Base-by-base conservation (phyloP, 2,888 invertebrate genomes). In the Dynastes grantii region DNA sequence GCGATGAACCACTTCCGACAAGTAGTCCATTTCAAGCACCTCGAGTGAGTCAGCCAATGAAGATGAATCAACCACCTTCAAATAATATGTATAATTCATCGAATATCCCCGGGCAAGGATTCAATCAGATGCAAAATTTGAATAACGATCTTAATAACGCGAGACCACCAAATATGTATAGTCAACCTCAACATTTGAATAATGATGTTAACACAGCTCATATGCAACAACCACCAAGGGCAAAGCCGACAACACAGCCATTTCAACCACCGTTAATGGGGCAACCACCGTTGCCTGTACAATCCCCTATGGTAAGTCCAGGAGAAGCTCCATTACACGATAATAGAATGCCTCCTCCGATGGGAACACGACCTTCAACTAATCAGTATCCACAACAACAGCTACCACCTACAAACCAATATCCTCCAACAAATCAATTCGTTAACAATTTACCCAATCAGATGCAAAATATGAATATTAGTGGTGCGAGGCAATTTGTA, bases 171-270 rank as follows among this genome's bases (percentile, higher is more conserved):
- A 87, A 85, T 58, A 76, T 86, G 37, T 70, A 85, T 11, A 87
- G 87, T 83, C 90, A 89, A 82, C 87, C 90, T 88, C 87, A 89
- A 81, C 86, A 86, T 75, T 88, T 90, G 88, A 88, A 86, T 81
- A 76, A 89, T 49, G 83, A 85, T 81, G 87, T 88, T 11, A 68
- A 53, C 49, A 29, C 27, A 22, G 55, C 53, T 51, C 53, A 67
- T 32, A 16, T 55, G 32, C 11, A n/a, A 6, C 51, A 49, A 29
- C 61, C 55, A n/a, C 55, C 76, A 45, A 51, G 37, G 13, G 40
- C 13, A 16, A 13, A 16, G 8, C 27, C 51, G 1, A 11, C 9
- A 16, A 32, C 61, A 65, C 65, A 37, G 51, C 49, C 68, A 1
- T 53, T 53, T 63, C 65, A 71, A 63, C 83, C 79, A 78, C 84